Percentiles rank a stretch among this genome's conserved stretches.
Conservation (phyloP, 2,113 vertebrate genomes). For the Ia io region DNA sequence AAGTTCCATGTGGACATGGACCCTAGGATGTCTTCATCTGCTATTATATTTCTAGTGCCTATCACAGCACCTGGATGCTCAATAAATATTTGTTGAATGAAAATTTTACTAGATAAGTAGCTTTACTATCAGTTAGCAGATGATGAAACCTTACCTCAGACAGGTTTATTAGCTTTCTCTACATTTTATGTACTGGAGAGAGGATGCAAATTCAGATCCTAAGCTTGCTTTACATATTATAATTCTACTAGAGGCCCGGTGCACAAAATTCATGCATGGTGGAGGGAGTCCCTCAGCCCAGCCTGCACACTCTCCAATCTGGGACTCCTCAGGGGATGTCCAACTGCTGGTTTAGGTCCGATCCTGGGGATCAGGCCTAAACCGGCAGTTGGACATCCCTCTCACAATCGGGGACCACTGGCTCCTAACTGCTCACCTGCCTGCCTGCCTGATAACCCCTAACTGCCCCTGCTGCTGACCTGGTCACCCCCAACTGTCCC, state of each 20-base stretch:
- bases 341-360: no score
- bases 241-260: not conserved
- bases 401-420: no score
- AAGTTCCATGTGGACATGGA: not conserved
- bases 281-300: no score
- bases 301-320: no score
- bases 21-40: not conserved
- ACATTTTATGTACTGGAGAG: not conserved
- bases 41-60: not conserved
- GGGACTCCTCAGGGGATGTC: no score
- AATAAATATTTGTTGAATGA: not conserved
- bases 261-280: no score
- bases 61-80: not conserved
- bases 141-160: not conserved
- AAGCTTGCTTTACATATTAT: not conserved
- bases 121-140: not conserved
- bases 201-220: not conserved
- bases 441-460: no score
- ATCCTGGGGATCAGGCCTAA: no score
- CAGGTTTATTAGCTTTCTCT: not conserved
- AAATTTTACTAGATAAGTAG: not conserved
- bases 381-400: no score
- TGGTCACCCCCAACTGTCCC: no score
- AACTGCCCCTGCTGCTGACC: no score
- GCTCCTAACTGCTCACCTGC: no score